Evolutionary conservation across 2,888 invertebrate species (phyloP), one percentile per base, ranked within the genome.

Genomic region (Dioctria linearis): DNA sequence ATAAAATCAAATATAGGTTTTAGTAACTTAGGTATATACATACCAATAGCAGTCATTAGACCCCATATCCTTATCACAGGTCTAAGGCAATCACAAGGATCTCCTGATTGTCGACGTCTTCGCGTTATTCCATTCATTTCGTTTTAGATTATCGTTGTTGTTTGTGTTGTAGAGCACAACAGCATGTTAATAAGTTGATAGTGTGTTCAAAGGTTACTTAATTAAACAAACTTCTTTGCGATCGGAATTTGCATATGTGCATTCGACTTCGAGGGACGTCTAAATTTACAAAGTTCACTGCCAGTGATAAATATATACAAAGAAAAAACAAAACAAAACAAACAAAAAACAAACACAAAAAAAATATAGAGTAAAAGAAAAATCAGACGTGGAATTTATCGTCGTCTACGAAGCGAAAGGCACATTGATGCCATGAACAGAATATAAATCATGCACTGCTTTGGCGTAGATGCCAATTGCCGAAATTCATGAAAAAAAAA

Each of bases 61-160:
- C 88, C 88, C 85, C 87, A 87, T 83, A 88, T 85, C 82, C 88
- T 85, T 85, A 88, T 88, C 81, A 88, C 85, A 83, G 88, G 88
- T 84, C 86, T 85, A 82, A 88, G 84, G 83, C 89, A 88, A 82
- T 87, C 86, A 82, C 88, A 89, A 59, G 86, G 85, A 85, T 87
- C 87, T 83, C 85, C 87, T 84, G 87, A 83, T 83, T 88, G 88
- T 83, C 86, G 87, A 80, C 87, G 86, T 83, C 86, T 86, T 81
- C 87, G 85, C 83, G 85, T 86, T 82, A 86, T 84, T 83, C 85
- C 85, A 82, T 85, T 85, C 86, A 86, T 86, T 79, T 65, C 80
- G 40, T 65, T n/a, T 49, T 8, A 65, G 25, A 25, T 39, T 46
- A 59, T 69, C 49, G 46, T 25, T 25, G 25, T 25, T 25, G 25